Percentiles rank a stretch among this genome's conserved stretches.
phyloP scores from a whole-genome alignment of 2,797 vertebrate genomes.

The Anabacerthia variegaticeps region DNA sequence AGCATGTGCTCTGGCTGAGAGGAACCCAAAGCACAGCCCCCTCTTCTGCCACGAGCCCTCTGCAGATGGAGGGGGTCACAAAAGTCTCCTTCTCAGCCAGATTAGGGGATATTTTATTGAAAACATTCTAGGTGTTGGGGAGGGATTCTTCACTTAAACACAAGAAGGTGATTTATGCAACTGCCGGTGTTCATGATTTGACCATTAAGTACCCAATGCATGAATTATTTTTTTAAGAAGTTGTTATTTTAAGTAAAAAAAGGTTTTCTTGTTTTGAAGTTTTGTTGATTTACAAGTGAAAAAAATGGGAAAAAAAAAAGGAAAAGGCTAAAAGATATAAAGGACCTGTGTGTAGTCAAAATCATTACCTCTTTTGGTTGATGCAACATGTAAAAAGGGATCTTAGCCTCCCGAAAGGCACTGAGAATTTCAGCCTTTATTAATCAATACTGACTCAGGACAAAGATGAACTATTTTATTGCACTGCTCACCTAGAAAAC shows the following conservation, averaged over 20 bases:
- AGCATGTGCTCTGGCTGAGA: neutral
- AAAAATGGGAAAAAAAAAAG: neutral
- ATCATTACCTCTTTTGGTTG: neutral
- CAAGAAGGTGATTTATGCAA: neutral
- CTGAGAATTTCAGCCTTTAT: neutral
- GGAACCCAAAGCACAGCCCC: neutral
- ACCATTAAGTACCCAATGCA: neutral
- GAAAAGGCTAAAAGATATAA: neutral
- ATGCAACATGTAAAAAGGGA: neutral
- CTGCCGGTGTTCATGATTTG: neutral
- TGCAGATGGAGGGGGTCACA: neutral
- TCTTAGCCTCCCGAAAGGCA: neutral
- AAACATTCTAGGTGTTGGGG: neutral
- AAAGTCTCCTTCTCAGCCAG: neutral
- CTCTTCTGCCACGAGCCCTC: neutral
- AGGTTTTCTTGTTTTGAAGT: neutral
- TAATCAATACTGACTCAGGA: neutral
- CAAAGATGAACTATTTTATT: neutral
- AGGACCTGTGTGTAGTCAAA: neutral
- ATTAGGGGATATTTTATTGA: neutral
- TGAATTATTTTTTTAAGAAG: neutral
- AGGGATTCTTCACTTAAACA: neutral
- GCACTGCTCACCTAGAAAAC: neutral
- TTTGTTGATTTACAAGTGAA: neutral
- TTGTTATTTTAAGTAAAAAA: neutral